Evolutionary conservation across 2,888 invertebrate species (phyloP).

Genomic region (Drosophila suboccidentalis): DNA sequence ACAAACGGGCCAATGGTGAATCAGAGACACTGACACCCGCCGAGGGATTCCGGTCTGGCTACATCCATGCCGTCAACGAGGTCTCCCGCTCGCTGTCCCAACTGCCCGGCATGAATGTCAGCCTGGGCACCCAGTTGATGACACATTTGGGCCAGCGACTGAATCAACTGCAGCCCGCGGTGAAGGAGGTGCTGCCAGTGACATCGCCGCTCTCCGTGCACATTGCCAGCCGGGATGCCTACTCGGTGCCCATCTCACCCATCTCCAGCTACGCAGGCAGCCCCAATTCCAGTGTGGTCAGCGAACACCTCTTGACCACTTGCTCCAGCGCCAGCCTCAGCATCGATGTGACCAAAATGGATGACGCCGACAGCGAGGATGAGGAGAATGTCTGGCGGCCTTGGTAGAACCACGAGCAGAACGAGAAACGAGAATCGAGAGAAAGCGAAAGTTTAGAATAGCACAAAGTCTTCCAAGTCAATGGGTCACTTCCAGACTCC

Average conservation of each 20-base stretch:
- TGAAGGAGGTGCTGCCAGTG: constrained; percentile 76
- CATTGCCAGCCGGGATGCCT: constrained; percentile 76
- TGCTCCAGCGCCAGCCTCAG: constrained; percentile 64
- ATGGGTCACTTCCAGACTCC: constrained; percentile 27
- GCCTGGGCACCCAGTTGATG: constrained; percentile 94
- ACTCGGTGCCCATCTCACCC: constrained; percentile 84
- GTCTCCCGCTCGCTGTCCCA: constrained; percentile 94
- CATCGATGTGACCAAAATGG: constrained; percentile 72
- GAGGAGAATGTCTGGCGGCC: constrained; percentile 84
- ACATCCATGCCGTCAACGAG: constrained; percentile 95
- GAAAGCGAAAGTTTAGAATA: constrained; percentile 27
- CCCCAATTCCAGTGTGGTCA: constrained; percentile 81
- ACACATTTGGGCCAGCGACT: constrained; percentile 94
- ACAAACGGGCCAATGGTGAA: constrained; percentile 64
- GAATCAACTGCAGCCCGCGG: constrained; percentile 86
- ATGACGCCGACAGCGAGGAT: constrained; percentile 67
- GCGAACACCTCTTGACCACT: constrained; percentile 72
- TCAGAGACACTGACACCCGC: constrained; percentile 89
- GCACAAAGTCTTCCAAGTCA: constrained; percentile 67
- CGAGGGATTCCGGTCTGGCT: constrained; percentile 95
- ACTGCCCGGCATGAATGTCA: constrained; percentile 94
- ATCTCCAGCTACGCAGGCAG: constrained; percentile 84
- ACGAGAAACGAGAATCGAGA: constrained; percentile 1
- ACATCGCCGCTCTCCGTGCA: constrained; percentile 83
- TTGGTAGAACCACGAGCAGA: constrained; percentile 67